Base-by-base conservation (phyloP, 2,888 invertebrate species). In the Balanococcus diminutus region DNA sequence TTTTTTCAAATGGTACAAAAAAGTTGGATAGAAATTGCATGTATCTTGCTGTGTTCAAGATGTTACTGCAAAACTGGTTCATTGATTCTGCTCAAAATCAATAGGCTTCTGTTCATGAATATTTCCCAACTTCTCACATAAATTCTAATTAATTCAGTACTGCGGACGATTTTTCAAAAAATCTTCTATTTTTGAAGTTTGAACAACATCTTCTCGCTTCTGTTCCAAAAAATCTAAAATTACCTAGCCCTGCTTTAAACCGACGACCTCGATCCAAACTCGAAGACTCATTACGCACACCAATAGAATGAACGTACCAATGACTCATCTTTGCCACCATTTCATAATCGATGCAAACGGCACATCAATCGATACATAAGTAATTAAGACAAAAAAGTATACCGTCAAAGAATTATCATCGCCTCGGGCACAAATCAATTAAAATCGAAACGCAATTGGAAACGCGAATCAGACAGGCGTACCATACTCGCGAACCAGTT, bases 371-470 rank as follows among this genome's bases (percentile, higher is more conserved):
- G 67, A 67, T 67, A 67, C n/a, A n/a, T n/a, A n/a, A n/a, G n/a
- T 67, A 28, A 67, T 67, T 67, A 67, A 67, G 67, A 67, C 67
- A 67, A 67, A 67, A 67, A 67, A 67, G 28, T 56, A 28, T 28
- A 67, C 25, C 67, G 67, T 67, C 67, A 28, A 67, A 67, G 67
- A 67, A 67, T 67, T 67, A 67, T 56, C 67, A 67, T 67, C 25
- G 25, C 67, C 67, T 28, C 4, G 16, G 67, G 67, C 67, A 19
- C 6, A 28, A 67, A 67, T 67, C 67, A 67, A 67, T 67, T 67
- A 67, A 67, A 28, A 28, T 28, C 14, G 16, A 67, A 67, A 67
- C 22, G 11, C 56, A 22, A 56, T 56, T 56, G 56, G 56, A 56
- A 56, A 56, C 22, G 56, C 56, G 56, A 56, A 56, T 56, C 19